Conservation (phyloP, 2,113 vertebrate species). For the Raja brachyura region DNA sequence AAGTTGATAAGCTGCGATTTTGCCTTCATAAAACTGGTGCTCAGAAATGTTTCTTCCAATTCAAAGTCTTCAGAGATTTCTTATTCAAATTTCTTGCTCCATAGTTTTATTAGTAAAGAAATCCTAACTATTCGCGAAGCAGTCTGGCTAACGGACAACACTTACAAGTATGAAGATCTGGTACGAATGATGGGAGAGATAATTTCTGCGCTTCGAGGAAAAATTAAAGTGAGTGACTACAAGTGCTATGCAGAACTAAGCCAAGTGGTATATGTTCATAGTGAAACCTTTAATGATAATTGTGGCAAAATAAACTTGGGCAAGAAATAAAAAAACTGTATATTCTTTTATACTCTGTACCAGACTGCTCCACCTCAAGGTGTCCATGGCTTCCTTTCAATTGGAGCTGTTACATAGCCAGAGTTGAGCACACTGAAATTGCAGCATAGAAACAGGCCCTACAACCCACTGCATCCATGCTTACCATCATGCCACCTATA, state of each 20-base stretch:
- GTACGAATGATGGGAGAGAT: constrained; percentile 98
- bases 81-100: not conserved
- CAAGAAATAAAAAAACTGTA: not conserved
- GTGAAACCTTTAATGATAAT: not conserved
- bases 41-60: constrained; percentile 44
- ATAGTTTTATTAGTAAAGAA: constrained; percentile 83
- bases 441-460: too few species aligned
- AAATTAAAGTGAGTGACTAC: constrained; percentile 71
- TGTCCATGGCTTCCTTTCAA: not conserved
- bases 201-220: constrained; percentile 80
- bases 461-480: too few species aligned
- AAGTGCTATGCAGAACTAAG: not conserved
- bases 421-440: not conserved
- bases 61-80: not conserved
- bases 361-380: not conserved
- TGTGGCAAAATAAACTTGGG: not conserved
- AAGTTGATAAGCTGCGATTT: constrained; percentile 41
- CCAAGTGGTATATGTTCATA: not conserved
- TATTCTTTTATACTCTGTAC: not conserved
- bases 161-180: constrained; percentile 92
- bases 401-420: not conserved
- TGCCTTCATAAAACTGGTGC: not conserved
- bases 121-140: constrained; percentile 93
- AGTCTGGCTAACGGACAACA: constrained; percentile 97
- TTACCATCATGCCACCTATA: too few species aligned